Evolutionary conservation across 2,113 vertebrate species (phyloP), one percentile per base, ranked within the genome.

Genomic region (Misgurnus anguillicaudatus): DNA sequence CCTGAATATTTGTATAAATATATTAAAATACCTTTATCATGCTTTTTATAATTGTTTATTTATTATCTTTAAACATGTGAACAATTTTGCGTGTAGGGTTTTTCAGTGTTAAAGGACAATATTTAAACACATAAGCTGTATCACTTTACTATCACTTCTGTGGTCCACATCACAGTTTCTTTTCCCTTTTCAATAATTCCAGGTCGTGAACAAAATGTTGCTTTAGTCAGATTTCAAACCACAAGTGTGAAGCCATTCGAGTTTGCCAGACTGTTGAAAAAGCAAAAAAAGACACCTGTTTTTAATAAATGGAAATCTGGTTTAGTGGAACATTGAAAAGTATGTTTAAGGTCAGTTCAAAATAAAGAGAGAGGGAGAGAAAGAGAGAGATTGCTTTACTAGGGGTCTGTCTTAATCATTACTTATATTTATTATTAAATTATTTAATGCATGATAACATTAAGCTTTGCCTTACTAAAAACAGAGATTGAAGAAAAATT

Each of bases 211-310:
- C 39, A n/a, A 13, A 72, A 39, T 86, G 79, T 88, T 80, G 75
- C 24, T 74, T 86, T 75, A 78, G 61, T 48, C 38, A 3, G 7
- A 67, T 71, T 82, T 72, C 83, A 88, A 79, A 85, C 82, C 83
- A 64, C 75, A 85, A 19, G 19, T 21, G 55, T 64, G 47, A 57
- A 78, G 11, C 65, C 68, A 75, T 53, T 45, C 45, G 3, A 71
- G 36, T 39, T 13, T 78, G 74, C 81, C 87, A 84, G 62, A n/a
- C 5, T n/a, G n/a, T 21, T 78, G 11, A 77, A 65, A 78, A 84
- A 78, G 65, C 85, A 87, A 89, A 84, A 75, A 87, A 17, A 71
- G 71, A 60, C 86, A 89, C 85, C 85, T 87, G 86, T 85, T 62
- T 73, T 19, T 58, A 83, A 74, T 75, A 63, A 51, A 67, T 19